Evolutionary conservation across 1,140 invertebrate genomes (phyloP).

Genomic region (Calliopsis andreniformis): DNA sequence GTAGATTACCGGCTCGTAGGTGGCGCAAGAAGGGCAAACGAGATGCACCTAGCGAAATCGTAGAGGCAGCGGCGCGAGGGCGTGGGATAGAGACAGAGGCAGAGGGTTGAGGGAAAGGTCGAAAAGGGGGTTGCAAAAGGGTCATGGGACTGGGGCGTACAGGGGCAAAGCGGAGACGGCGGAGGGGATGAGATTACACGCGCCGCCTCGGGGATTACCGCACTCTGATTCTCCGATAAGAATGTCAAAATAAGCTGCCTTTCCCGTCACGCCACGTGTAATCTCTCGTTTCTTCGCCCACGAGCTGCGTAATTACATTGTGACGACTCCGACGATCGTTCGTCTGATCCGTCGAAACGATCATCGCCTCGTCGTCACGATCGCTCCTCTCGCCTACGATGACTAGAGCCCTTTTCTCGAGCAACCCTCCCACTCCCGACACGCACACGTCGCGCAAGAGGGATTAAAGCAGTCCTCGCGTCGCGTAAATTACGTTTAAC

Average conservation of each 20-base stretch:
- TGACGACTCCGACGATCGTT: conserved; percentile 51
- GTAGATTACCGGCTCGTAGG: conserved; percentile 75
- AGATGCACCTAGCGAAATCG: conserved; percentile 23
- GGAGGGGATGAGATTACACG: conserved; percentile 72
- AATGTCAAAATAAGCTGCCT: conserved; percentile 79
- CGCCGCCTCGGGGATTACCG: conserved; percentile 77
- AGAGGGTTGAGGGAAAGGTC: conserved; percentile 52
- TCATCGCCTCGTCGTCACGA: conserved; percentile 18
- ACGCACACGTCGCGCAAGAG: neutral
- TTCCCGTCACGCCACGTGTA: conserved; percentile 63
- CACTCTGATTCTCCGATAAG: conserved; percentile 79
- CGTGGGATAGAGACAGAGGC: neutral
- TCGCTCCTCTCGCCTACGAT: conserved; percentile 22
- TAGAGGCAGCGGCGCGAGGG: neutral
- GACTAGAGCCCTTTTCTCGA: conserved; percentile 11
- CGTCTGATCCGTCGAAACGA: conserved; percentile 45
- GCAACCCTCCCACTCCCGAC: neutral
- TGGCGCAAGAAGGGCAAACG: conserved; percentile 56
- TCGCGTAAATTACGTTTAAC: conserved; percentile 49
- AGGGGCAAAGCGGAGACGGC: conserved; percentile 26
- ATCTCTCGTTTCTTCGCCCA: conserved; percentile 56
- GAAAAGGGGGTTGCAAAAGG: conserved; percentile 54
- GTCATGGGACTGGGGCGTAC: conserved; percentile 40
- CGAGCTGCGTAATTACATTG: conserved; percentile 78
- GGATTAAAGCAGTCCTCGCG: conserved; percentile 32